phyloP scores from a whole-genome alignment of 2,797 vertebrate species.

The Sebastes taczanowskii region DNA sequence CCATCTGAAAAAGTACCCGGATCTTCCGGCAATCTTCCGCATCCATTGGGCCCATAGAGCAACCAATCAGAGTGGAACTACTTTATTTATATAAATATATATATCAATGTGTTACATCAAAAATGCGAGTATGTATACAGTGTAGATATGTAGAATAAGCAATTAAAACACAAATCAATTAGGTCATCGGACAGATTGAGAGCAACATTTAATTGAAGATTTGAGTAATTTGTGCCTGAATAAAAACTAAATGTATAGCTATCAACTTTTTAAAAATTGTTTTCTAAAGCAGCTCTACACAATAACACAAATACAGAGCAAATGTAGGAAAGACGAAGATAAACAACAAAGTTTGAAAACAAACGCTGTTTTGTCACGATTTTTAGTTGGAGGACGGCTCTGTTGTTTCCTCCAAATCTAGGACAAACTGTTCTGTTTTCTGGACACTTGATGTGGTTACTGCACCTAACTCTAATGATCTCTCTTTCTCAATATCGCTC shows the following conservation, averaged over 20 bases:
- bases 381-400: slow-evolving; percentile 1
- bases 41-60: too few species aligned
- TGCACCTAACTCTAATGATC: slow-evolving; percentile 31
- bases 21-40: too few species aligned
- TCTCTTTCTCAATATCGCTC: slow-evolving; percentile 11
- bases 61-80: too few species aligned
- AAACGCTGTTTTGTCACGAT: slow-evolving; percentile 20
- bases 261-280: not conserved
- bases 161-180: not conserved
- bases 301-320: not conserved
- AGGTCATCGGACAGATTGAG: not conserved
- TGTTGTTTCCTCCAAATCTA: slow-evolving; percentile 41
- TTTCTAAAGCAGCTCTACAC: not conserved
- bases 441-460: slow-evolving; percentile 45
- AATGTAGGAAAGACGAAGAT: not conserved
- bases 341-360: slow-evolving; percentile 5
- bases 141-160: not conserved
- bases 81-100: not conserved
- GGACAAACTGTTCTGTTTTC: slow-evolving; percentile 44
- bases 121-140: not conserved
- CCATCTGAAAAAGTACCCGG: too few species aligned
- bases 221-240: not conserved
- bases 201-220: not conserved
- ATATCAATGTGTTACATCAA: not conserved
- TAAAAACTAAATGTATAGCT: not conserved